phyloP scores from a whole-genome alignment of 2,113 vertebrate genomes.

The Columbina picui region DNA sequence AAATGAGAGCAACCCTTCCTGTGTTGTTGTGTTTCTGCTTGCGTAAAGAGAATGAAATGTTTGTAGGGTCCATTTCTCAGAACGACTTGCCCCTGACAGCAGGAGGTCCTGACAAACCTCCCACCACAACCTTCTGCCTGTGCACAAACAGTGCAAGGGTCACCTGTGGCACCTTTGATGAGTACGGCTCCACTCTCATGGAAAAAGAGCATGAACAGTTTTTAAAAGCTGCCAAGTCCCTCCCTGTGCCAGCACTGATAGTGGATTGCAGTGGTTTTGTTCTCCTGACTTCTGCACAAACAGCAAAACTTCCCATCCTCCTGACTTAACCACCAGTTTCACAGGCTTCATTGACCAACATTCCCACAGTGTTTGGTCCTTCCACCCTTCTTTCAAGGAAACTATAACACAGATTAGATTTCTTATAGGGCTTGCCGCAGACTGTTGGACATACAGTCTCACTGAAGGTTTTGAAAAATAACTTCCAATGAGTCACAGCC shows the following conservation, averaged over 20 bases:
- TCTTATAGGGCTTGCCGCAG: not conserved
- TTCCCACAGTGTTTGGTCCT: not conserved
- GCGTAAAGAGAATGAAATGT: constrained; percentile 18
- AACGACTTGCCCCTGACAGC: not conserved
- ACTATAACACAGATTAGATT: not conserved
- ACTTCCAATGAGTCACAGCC: constrained; percentile 2
- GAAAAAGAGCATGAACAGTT: not conserved
- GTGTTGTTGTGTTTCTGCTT: not conserved
- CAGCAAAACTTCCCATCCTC: not conserved
- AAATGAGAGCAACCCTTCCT: not conserved
- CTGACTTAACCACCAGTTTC: not conserved
- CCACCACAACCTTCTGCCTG: not conserved
- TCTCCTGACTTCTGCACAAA: not conserved
- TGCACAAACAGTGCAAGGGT: not conserved
- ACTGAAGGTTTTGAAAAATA: constrained; percentile 25
- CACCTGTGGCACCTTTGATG: not conserved
- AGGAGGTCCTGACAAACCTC: not conserved
- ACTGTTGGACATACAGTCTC: not conserved
- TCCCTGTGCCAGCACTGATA: not conserved
- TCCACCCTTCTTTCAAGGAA: constrained; percentile 35
- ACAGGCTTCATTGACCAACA: not conserved
- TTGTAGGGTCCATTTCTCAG: not conserved
- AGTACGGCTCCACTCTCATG: not conserved
- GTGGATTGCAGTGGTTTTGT: not conserved
- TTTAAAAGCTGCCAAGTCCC: not conserved